Evolutionary conservation across 35 echinoderm and acorn worm genomes (phyloP).

Genomic region (Anneissia japonica): DNA sequence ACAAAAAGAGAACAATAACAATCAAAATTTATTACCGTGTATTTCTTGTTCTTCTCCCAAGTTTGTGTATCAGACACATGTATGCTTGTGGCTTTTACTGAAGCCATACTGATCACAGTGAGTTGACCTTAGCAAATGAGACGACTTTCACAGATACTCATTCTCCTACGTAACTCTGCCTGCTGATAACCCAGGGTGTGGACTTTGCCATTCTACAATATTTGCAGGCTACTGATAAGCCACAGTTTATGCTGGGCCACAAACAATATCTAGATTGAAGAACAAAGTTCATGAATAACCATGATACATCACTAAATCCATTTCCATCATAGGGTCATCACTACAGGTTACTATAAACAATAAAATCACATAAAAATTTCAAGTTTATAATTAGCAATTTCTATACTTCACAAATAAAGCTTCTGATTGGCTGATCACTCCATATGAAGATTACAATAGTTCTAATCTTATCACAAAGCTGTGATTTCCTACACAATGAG

Average conservation of each 20-base stretch:
- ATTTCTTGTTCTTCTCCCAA: slow-evolving; percentile 99
- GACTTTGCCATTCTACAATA: not conserved
- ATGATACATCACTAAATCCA: not conserved
- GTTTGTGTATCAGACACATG: slow-evolving; percentile 91
- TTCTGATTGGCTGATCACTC: too few relatives aligned
- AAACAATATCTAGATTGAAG: not conserved
- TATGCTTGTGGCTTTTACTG: slow-evolving; percentile 71
- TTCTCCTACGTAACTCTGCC: not conserved
- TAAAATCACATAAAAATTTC: too few relatives aligned
- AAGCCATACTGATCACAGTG: not conserved
- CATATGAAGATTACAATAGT: too few relatives aligned
- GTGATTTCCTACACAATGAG: too few relatives aligned
- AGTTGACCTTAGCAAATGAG: not conserved
- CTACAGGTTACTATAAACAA: too few relatives aligned
- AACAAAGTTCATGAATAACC: not conserved
- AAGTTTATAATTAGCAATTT: too few relatives aligned
- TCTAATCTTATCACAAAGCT: too few relatives aligned
- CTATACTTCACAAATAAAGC: too few relatives aligned
- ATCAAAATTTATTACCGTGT: slow-evolving; percentile 59
- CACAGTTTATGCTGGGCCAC: not conserved
- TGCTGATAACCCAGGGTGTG: not conserved
- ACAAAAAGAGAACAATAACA: not conserved
- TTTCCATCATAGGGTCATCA: not conserved
- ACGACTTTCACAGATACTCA: not conserved
- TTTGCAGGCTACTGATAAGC: not conserved